These are phyloP conservation scores for Drosophila mauritiana DNA, from an alignment of 1,140 invertebrate species.

Conservation along the genomic window DNA sequence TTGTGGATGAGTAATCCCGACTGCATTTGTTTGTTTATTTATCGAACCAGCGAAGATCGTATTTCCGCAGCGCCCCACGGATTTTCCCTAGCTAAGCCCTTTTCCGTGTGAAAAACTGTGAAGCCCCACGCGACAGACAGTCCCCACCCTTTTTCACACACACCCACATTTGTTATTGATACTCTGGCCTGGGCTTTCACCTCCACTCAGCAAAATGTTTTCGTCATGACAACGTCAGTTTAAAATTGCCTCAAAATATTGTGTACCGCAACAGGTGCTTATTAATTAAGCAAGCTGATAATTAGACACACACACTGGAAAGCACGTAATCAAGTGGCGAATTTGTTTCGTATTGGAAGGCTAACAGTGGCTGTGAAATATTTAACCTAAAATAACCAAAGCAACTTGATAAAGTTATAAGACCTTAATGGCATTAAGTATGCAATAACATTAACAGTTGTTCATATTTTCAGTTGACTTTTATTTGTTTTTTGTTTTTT, in stretches of 20 bases:
- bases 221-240: slow-evolving; percentile 40
- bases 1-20: slow-evolving; percentile 7
- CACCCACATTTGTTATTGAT: slow-evolving; percentile 72
- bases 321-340: slow-evolving; percentile 51
- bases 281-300: slow-evolving; percentile 65
- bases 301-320: slow-evolving; percentile 36
- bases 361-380: slow-evolving; percentile 27
- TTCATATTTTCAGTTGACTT: slow-evolving; percentile 38
- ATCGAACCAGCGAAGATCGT: slow-evolving; percentile 23
- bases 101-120: slow-evolving; percentile 53
- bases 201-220: slow-evolving; percentile 57
- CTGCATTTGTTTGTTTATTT: slow-evolving; percentile 52
- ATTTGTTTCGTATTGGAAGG: slow-evolving; percentile 41
- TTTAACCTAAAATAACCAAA: slow-evolving; percentile 7
- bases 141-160: slow-evolving; percentile 35
- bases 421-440: neutral
- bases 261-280: slow-evolving; percentile 58
- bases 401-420: neutral
- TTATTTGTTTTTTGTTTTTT: slow-evolving; percentile 38
- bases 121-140: slow-evolving; percentile 55
- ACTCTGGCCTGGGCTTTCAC: slow-evolving; percentile 69
- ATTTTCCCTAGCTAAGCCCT: neutral
- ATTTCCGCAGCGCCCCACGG: slow-evolving; percentile 31
- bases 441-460: slow-evolving; percentile 30
- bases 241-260: slow-evolving; percentile 40